Evolutionary conservation across 2,113 vertebrate genomes (phyloP).

Genomic region (Drymodes brunneopygia): DNA sequence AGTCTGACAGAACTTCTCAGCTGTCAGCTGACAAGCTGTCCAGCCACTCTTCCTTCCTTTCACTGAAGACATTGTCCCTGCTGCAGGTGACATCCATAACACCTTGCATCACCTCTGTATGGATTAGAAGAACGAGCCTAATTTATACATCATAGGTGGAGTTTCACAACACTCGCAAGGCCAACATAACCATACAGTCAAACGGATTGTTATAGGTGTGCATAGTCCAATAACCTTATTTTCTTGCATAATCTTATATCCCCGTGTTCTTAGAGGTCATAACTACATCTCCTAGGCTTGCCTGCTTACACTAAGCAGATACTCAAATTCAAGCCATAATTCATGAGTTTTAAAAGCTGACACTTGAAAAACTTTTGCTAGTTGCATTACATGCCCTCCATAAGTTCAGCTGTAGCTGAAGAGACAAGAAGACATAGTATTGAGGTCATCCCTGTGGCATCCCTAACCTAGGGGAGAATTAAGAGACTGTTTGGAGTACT

Average conservation of each 20-base stretch:
- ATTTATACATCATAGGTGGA: not conserved
- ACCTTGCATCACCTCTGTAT: not conserved
- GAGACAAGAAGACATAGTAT: not conserved
- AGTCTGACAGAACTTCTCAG: not conserved
- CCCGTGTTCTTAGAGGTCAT: not conserved
- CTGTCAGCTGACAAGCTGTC: not conserved
- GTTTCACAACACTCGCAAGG: not conserved
- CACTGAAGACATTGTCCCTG: not conserved
- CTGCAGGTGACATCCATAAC: not conserved
- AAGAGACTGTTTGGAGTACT: not conserved
- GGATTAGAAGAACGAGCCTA: not conserved
- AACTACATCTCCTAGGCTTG: not conserved
- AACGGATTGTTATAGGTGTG: not conserved
- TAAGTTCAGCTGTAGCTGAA: not conserved
- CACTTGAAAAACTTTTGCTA: not conserved
- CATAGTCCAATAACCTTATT: not conserved
- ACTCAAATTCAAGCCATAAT: not conserved
- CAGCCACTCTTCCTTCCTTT: not conserved
- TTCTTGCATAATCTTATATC: not conserved
- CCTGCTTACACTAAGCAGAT: not conserved
- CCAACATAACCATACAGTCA: not conserved
- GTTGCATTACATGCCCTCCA: not conserved
- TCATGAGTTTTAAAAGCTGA: not conserved
- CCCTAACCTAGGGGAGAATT: not conserved
- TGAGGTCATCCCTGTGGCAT: not conserved